Conservation (phyloP, 2,888 invertebrate genomes). For the Chalcosyrphus nemorum region DNA sequence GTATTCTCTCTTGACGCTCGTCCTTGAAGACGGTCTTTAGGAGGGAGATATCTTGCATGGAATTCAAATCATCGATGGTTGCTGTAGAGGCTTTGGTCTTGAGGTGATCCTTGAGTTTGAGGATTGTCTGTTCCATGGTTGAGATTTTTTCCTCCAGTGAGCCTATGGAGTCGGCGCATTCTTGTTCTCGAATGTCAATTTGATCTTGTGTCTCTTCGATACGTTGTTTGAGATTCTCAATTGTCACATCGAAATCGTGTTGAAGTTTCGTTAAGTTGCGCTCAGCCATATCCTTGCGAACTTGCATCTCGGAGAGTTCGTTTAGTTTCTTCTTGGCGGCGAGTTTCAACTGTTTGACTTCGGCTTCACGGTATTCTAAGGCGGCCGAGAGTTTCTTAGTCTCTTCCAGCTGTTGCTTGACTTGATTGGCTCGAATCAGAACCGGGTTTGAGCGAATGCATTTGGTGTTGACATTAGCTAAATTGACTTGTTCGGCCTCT, state of each 20-base stretch:
- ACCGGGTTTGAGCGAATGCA: slow-evolving; percentile 87
- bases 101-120: slow-evolving; percentile 93
- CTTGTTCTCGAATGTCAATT: slow-evolving; percentile 92
- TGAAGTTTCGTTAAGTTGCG: slow-evolving; percentile 90
- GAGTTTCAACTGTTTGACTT: slow-evolving; percentile 93
- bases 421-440: slow-evolving; percentile 90
- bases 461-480: slow-evolving; percentile 79
- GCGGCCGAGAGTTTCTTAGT: slow-evolving; percentile 93
- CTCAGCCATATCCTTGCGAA: slow-evolving; percentile 95
- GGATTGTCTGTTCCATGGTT: slow-evolving; percentile 92
- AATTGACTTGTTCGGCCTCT: slow-evolving; percentile 91
- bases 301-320: slow-evolving; percentile 94
- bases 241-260: slow-evolving; percentile 89
- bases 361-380: slow-evolving; percentile 94
- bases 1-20: slow-evolving; percentile 84
- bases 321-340: slow-evolving; percentile 95
- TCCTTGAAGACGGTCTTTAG: slow-evolving; percentile 83
- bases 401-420: slow-evolving; percentile 96
- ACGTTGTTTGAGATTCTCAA: slow-evolving; percentile 90
- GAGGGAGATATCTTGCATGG: slow-evolving; percentile 83
- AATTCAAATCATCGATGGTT: slow-evolving; percentile 63
- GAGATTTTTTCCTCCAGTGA: slow-evolving; percentile 95
- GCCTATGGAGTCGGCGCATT: slow-evolving; percentile 96
- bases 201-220: slow-evolving; percentile 90
- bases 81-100: slow-evolving; percentile 74